These are phyloP conservation scores for Sesamia inferens DNA, from an alignment of 2,888 invertebrate species.

Conservation along the genomic window DNA sequence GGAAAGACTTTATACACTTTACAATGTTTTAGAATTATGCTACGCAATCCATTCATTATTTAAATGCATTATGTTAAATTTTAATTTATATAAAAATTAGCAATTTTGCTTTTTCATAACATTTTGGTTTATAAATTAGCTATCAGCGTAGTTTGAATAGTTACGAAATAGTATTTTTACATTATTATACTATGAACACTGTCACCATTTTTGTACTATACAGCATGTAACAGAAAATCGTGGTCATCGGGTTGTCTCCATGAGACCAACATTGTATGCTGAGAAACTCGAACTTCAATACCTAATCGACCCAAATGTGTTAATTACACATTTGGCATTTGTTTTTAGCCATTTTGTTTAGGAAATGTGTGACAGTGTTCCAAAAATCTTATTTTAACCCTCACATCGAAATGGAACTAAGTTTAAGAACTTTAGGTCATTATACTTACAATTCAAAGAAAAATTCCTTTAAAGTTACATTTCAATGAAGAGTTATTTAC, in stretches of 20 bases:
- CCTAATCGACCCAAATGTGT: not conserved
- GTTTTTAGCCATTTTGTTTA: constrained; percentile 2
- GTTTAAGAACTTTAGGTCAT: constrained; percentile 17
- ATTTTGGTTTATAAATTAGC: constrained; percentile 35
- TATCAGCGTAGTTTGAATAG: constrained; percentile 46
- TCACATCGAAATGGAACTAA: constrained; percentile 42
- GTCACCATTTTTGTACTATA: constrained; percentile 12
- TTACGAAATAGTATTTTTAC: constrained; percentile 38
- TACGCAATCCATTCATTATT: constrained; percentile 81
- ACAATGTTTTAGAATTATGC: constrained; percentile 88
- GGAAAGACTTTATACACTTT: constrained; percentile 81
- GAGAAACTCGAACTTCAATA: not conserved
- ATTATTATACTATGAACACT: constrained; percentile 36
- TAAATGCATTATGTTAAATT: constrained; percentile 67
- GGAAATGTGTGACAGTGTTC: constrained; percentile 30
- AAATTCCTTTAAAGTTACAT: constrained; percentile 13
- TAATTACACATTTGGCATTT: too few species aligned
- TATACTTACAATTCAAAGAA: constrained; percentile 28
- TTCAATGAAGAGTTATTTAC: constrained; percentile 26
- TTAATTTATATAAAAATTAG: constrained; percentile 46
- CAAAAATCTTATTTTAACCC: constrained; percentile 22
- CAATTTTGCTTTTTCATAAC: constrained; percentile 37
- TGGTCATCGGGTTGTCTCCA: not conserved
- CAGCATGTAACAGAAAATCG: not conserved
- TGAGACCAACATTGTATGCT: not conserved